Evolutionary conservation across 1,140 invertebrate species (phyloP), one percentile per base, ranked within the genome.

Genomic region (Caenorhabditis latens): DNA sequence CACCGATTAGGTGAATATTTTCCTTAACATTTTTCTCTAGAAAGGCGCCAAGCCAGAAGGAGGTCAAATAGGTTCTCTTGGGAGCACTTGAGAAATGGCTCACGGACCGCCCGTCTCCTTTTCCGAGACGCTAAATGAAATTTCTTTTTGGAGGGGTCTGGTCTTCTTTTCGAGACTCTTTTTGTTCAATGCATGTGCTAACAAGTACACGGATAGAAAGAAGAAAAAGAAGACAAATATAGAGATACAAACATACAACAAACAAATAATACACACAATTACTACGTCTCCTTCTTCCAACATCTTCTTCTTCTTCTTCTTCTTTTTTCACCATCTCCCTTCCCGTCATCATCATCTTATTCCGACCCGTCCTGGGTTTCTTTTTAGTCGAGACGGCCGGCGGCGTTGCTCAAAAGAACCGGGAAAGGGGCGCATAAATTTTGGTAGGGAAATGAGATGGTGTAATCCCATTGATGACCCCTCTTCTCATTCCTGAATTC

Each of bases 191-290:
- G 71, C 46, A 50, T 50, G 71, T 79, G 71, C 71, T 79, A 79
- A 79, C 71, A 79, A 79, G 71, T 79, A 79, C 46, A 79, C 71
- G 71, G 71, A 79, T 79, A 32, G 14, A 79, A 19, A n/a, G 40
- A 16, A 50, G 42, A n/a, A 79, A 48, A 79, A 79, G 46, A 50
- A 48, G 46, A 79, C 40, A 79, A 24, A 79, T 11, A 79, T 6
- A 71, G 42, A 71, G 9, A 46, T 6, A 71, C 4, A 65, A 65
- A 65, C 42, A 79, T 53, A 79, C 46, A 50, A 79, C 71, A 79
- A 79, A 79, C 71, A 79, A 79, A 79, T 79, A 79, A 79, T 79
- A 79, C 71, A 79, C 71, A 79, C 71, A 79, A 79, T 79, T 79
- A 79, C 71, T 79, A 79, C 71, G 46, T 79, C 71, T 53, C 21